A percentile compares a stretch with the other conserved stretches of the same genome.
phyloP scores from a whole-genome alignment of 2,797 vertebrate genomes.

The Clarias laeviceps region DNA sequence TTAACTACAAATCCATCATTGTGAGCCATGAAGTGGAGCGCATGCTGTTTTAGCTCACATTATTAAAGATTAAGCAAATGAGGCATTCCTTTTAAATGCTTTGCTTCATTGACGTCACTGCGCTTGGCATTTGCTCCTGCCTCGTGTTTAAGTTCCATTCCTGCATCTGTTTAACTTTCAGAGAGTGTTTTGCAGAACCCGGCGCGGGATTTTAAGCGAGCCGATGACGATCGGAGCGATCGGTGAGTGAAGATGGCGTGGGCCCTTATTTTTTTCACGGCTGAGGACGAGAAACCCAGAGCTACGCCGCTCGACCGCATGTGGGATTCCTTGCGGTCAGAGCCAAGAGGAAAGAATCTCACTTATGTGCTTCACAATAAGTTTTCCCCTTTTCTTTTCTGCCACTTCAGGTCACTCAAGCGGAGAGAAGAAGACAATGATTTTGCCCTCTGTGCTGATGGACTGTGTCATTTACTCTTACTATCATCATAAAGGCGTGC shows the following conservation, averaged over 20 bases:
- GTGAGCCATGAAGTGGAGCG: background rate
- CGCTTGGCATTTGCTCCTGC: background rate
- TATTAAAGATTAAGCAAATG: background rate
- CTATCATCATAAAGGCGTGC: constrained; percentile 36
- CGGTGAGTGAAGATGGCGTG: constrained; percentile 3
- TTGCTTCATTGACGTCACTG: background rate
- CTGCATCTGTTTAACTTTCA: background rate
- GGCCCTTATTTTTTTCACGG: constrained; percentile 12
- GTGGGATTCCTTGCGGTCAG: constrained; percentile 42
- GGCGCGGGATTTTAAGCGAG: background rate
- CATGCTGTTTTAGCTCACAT: background rate
- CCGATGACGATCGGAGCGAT: background rate
- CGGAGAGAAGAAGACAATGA: constrained; percentile 3
- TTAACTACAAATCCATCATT: background rate
- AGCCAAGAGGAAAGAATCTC: constrained; percentile 44
- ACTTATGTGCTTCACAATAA: constrained; percentile 35
- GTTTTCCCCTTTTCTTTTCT: background rate
- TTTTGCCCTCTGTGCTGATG: constrained; percentile 26
- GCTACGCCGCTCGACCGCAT: constrained; percentile 12
- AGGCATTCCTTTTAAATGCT: background rate
- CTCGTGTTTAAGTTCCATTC: background rate
- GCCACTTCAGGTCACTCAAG: constrained; percentile 38
- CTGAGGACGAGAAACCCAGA: constrained; percentile 21
- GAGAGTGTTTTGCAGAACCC: background rate
- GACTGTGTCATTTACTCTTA: constrained; percentile 33